Base-by-base conservation (phyloP, 2,888 invertebrate species). In the Dascillus cervinus region DNA sequence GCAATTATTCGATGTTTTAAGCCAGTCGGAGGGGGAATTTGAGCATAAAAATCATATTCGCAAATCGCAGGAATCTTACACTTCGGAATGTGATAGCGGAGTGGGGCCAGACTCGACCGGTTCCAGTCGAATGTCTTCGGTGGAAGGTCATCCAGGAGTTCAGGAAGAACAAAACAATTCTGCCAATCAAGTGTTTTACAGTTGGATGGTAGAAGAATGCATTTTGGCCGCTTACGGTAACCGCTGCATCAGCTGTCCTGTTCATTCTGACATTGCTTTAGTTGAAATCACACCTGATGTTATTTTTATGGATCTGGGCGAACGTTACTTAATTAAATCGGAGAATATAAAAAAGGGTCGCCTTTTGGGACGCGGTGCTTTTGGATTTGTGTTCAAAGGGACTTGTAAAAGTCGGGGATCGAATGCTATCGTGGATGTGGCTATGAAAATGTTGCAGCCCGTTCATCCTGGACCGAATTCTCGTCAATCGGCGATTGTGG, bases 181-280 rank as follows among this genome's bases (percentile, higher is more conserved):
- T n/a, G 44, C 48, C 9, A 50, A 52, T 33, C 50, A 50, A 15
- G 45, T 56, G 9, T 73, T 71, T 37, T 86, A 83, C 53, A 75
- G 82, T 5, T 94, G 94, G 87, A 86, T 90, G 69, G 86, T 96
- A 12, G 97, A 98, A 66, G 90, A 95, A 62, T 96, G 96, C 65
- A 91, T 97, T 56, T 71, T 95, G 31, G 79, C 83, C 1, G 88
- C 89, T 0, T 86, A 89, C 64, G 79, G 80, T 49, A 75, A 74
- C 32, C 75, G 75, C 46, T 49, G 43, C 43, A 75, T 91, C 21
- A 71, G 72, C 28, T 96, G 96, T 54, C 86, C 88, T 0, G 68
- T 71, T 2, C 96, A 96, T 63, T 79, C 80, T 1, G 82, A 77
- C 43, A 77, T 80, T 50, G 69, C 78, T 11, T 70, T 91, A 40